Conservation (phyloP, 2,888 invertebrate species). For the Drosophila quinaria region DNA sequence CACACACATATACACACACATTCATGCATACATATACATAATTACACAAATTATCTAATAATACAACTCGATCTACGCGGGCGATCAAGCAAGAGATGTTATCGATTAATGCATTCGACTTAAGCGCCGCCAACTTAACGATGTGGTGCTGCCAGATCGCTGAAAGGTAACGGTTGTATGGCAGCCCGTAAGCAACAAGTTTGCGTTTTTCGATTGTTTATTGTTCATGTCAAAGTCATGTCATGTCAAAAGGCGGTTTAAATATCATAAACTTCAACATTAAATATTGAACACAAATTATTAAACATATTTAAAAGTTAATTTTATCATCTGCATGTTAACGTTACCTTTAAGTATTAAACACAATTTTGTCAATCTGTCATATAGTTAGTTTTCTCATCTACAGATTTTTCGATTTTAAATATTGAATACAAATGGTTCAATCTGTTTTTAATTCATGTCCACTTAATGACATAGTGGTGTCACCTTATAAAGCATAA, state of each 20-base stretch:
- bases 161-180: background rate
- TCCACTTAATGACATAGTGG: background rate
- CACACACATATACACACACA: background rate
- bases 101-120: background rate
- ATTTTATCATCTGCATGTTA: background rate
- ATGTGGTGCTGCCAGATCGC: constrained; percentile 14
- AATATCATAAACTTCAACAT: background rate
- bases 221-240: background rate
- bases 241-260: background rate
- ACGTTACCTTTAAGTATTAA: background rate
- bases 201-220: background rate
- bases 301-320: background rate
- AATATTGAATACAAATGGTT: background rate
- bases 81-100: constrained; percentile 33
- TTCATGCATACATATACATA: constrained; percentile 3
- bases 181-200: background rate
- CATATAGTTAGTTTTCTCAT: background rate
- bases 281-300: background rate
- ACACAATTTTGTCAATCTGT: background rate
- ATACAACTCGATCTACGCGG: constrained; percentile 6
- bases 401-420: too few species aligned
- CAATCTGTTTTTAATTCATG: background rate
- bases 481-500: background rate
- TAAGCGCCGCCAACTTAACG: constrained; percentile 26
- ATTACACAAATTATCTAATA: constrained; percentile 11